Percentiles rank a stretch among this genome's conserved stretches.
phyloP scores from a whole-genome alignment of 2,113 vertebrate species.

The Boulengeromyrus knoepffleri region DNA sequence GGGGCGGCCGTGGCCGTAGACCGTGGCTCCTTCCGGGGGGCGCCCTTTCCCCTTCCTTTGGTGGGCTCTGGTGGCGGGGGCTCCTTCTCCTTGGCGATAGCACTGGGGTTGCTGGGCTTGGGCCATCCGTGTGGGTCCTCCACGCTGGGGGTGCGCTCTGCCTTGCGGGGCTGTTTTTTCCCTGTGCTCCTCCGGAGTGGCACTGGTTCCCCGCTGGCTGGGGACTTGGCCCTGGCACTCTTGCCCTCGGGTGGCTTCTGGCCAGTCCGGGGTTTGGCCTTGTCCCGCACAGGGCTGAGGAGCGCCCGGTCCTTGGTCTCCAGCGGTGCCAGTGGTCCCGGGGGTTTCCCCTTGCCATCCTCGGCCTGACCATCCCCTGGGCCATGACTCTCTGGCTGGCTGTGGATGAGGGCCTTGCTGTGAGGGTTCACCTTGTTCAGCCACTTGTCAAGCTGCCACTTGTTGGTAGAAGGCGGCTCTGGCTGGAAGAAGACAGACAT shows the following conservation, averaged over 20 bases:
- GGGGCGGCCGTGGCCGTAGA: constrained; percentile 50
- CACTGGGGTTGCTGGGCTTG: constrained; percentile 73
- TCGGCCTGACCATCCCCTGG: constrained; percentile 61
- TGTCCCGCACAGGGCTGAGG: constrained; percentile 74
- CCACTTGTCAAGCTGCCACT: constrained; percentile 95
- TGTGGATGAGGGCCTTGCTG: constrained; percentile 81
- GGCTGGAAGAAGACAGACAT: constrained; percentile 62
- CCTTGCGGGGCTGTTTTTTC: constrained; percentile 83
- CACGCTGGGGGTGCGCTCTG: constrained; percentile 72
- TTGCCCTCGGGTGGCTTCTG: constrained; percentile 81
- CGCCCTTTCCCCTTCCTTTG: constrained; percentile 75
- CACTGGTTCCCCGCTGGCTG: constrained; percentile 66
- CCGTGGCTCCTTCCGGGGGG: constrained; percentile 87
- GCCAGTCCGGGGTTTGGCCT: constrained; percentile 74
- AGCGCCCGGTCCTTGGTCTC: constrained; percentile 69
- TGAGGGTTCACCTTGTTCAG: constrained; percentile 92
- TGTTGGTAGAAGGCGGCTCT: constrained; percentile 84
- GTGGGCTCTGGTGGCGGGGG: constrained; percentile 65
- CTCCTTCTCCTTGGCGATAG: constrained; percentile 84
- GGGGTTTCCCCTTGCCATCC: constrained; percentile 67
- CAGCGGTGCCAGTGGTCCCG: constrained; percentile 46
- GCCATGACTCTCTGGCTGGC: constrained; percentile 73
- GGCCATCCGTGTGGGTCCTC: constrained; percentile 77
- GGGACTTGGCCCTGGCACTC: constrained; percentile 79
- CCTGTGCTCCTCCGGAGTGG: constrained; percentile 72